Percentiles rank a stretch among this genome's conserved stretches.
Conservation (phyloP, 2,888 invertebrate species). For the Perizoma affinitatum region DNA sequence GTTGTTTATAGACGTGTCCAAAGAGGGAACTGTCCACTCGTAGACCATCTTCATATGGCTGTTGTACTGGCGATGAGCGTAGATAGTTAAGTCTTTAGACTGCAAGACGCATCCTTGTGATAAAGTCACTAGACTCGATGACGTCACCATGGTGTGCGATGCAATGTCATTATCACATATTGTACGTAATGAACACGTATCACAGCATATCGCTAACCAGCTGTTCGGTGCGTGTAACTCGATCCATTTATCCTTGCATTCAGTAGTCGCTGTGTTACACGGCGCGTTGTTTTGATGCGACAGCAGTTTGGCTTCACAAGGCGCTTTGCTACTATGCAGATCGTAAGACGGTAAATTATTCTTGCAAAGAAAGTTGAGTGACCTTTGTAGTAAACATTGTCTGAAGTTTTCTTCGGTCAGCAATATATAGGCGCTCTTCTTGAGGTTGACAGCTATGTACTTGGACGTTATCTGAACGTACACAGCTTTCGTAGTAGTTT, state of each 20-base stretch:
- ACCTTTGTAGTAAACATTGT: slow-evolving; percentile 11
- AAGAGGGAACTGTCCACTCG: neutral
- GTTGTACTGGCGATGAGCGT: slow-evolving; percentile 18
- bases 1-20: slow-evolving; percentile 16
- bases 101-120: slow-evolving; percentile 30
- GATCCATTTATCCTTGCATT: slow-evolving; percentile 28
- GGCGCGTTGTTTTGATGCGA: slow-evolving; percentile 21
- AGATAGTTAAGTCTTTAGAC: slow-evolving; percentile 26
- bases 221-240: slow-evolving; percentile 25
- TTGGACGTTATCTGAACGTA: neutral
- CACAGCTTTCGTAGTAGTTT: neutral
- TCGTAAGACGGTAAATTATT: slow-evolving; percentile 19
- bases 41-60: slow-evolving; percentile 12
- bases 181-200: slow-evolving; percentile 20
- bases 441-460: slow-evolving; percentile 25
- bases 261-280: slow-evolving; percentile 16
- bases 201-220: slow-evolving; percentile 33
- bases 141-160: slow-evolving; percentile 24
- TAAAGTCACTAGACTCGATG: slow-evolving; percentile 20
- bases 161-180: slow-evolving; percentile 30
- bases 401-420: slow-evolving; percentile 17
- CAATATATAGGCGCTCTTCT: slow-evolving; percentile 15
- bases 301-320: slow-evolving; percentile 32
- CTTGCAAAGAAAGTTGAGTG: neutral
- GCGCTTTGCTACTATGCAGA: slow-evolving; percentile 20